Conservation (phyloP, 2,797 vertebrate species). For the Takifugu rubripes region DNA sequence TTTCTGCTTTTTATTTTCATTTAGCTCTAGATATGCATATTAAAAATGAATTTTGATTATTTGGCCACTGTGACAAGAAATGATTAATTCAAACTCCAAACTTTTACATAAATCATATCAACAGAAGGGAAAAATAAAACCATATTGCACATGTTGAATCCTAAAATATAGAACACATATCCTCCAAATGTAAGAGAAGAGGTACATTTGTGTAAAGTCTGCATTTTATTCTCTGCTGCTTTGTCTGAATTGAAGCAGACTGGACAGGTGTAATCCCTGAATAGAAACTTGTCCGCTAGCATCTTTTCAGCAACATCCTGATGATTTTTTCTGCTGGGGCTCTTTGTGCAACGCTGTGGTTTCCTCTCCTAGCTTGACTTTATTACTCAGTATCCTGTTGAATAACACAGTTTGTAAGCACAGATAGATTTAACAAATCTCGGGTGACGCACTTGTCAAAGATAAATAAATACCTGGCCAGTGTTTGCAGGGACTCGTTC, state of each 20-base stretch:
- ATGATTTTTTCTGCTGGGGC: constrained; percentile 55
- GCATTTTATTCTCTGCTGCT: too few relatives aligned
- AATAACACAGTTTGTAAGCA: constrained; percentile 17
- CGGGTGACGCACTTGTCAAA: neutral
- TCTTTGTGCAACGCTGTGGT: constrained; percentile 53
- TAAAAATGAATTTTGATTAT: too few relatives aligned
- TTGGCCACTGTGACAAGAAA: too few relatives aligned
- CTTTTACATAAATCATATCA: too few relatives aligned
- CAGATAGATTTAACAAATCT: neutral
- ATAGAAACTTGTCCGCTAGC: neutral
- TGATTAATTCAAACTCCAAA: too few relatives aligned
- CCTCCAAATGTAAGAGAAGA: too few relatives aligned
- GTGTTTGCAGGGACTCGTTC: constrained; percentile 74
- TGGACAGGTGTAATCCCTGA: neutral
- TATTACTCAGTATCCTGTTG: constrained; percentile 70
- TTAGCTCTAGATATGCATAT: too few relatives aligned
- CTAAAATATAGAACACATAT: too few relatives aligned
- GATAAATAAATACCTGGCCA: constrained; percentile 81
- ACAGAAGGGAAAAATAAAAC: too few relatives aligned
- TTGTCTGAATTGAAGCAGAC: neutral
- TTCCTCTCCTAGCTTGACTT: constrained; percentile 49
- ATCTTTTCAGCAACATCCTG: constrained; percentile 72
- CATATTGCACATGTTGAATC: neutral
- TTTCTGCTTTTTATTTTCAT: too few relatives aligned
- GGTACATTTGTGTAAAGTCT: too few relatives aligned